Percentiles rank a stretch among this genome's conserved stretches.
phyloP scores from a whole-genome alignment of 2,888 invertebrate genomes.

The Molanna angustata region DNA sequence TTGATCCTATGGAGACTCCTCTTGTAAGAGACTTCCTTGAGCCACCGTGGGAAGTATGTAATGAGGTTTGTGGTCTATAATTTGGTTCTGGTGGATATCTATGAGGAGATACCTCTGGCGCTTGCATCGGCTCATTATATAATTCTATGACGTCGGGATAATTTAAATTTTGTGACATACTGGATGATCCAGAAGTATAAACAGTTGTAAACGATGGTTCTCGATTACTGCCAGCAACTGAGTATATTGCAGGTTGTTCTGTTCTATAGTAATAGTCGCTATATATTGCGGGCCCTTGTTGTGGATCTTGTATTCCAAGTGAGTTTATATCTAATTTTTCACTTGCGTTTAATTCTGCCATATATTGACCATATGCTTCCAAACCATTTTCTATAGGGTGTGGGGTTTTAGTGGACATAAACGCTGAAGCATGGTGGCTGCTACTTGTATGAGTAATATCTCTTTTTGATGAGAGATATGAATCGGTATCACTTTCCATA shows the following conservation, averaged over 20 bases:
- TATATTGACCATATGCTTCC: constrained; percentile 50
- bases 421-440: constrained; percentile 54
- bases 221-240: constrained; percentile 69
- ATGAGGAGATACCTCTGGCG: constrained; percentile 39
- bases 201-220: constrained; percentile 71
- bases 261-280: constrained; percentile 48
- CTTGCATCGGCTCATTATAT: constrained; percentile 44
- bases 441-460: constrained; percentile 41
- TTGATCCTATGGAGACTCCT: constrained; percentile 54
- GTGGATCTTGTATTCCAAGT: constrained; percentile 39
- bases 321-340: constrained; percentile 50
- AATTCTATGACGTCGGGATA: constrained; percentile 69
- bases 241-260: constrained; percentile 67
- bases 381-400: constrained; percentile 46
- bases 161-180: constrained; percentile 60
- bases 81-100: constrained; percentile 56
- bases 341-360: constrained; percentile 53
- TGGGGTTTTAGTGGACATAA: constrained; percentile 55
- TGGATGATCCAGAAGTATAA: constrained; percentile 65
- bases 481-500: constrained; percentile 58
- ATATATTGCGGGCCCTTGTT: constrained; percentile 37
- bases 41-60: constrained; percentile 42
- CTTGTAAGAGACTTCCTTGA: constrained; percentile 54
- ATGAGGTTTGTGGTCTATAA: constrained; percentile 58
- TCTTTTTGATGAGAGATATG: constrained; percentile 39